These are phyloP conservation scores for Drosophila anceps DNA, from an alignment of 2,888 invertebrate species.

Conservation along the genomic window DNA sequence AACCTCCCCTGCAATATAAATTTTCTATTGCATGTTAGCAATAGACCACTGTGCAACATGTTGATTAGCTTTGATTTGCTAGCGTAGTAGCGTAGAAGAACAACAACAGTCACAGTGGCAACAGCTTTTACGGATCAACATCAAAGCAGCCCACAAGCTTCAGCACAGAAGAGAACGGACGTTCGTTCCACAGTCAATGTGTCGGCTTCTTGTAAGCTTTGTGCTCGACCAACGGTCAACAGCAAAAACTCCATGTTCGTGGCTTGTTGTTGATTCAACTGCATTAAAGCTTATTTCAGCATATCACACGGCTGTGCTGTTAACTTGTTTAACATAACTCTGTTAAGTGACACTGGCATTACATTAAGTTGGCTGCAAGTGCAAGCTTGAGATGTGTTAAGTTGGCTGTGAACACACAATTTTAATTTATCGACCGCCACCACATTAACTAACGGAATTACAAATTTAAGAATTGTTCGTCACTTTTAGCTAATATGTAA, in stretches of 20 bases:
- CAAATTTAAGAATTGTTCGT: background rate
- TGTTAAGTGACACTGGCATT: conserved; percentile 1
- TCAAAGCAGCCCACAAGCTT: conserved; percentile 33
- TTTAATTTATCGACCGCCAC: conserved; percentile 1
- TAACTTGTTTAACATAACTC: conserved; percentile 2
- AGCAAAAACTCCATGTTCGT: conserved; percentile 13
- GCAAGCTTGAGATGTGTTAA: conserved; percentile 15
- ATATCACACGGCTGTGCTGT: conserved; percentile 1
- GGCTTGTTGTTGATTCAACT: conserved; percentile 28
- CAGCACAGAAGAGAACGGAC: conserved; percentile 38
- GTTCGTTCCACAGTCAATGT: conserved; percentile 42
- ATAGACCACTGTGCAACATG: conserved; percentile 31
- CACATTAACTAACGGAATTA: conserved; percentile 10
- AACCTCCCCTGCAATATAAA: background rate
- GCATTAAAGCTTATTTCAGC: conserved; percentile 12
- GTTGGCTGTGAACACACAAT: conserved; percentile 10
- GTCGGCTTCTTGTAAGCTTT: conserved; percentile 39
- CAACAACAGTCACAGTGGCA: conserved; percentile 30
- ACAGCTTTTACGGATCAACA: conserved; percentile 45
- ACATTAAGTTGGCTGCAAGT: conserved; percentile 25
- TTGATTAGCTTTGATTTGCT: conserved; percentile 49
- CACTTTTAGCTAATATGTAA: background rate
- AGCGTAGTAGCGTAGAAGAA: conserved; percentile 56
- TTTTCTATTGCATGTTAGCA: background rate
- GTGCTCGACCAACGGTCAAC: conserved; percentile 38